Conservation (phyloP, 2,797 vertebrate species). For the Danio tinwini region DNA sequence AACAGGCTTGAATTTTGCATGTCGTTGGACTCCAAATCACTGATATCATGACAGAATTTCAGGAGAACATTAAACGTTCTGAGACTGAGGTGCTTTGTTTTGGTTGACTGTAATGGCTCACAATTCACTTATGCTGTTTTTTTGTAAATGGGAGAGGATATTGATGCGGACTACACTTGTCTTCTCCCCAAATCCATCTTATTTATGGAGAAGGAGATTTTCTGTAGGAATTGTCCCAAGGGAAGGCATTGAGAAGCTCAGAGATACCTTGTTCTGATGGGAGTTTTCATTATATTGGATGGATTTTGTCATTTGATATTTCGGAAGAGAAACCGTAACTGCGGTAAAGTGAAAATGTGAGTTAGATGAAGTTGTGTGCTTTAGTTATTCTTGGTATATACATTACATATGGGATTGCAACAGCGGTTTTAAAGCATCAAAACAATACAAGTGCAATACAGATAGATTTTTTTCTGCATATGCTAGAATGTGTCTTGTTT, state of each 20-base stretch:
- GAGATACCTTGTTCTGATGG: not conserved
- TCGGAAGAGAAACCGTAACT: not conserved
- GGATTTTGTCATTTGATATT: not conserved
- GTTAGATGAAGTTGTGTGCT: not conserved
- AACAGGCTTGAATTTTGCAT: slow-evolving; percentile 26
- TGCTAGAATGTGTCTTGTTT: too few species aligned
- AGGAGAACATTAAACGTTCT: slow-evolving; percentile 27
- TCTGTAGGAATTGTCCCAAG: slow-evolving; percentile 21
- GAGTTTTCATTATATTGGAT: not conserved
- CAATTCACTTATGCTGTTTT: slow-evolving; percentile 57
- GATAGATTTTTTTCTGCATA: too few species aligned
- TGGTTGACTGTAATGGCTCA: slow-evolving; percentile 56
- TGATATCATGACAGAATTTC: slow-evolving; percentile 48
- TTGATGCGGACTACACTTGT: slow-evolving; percentile 42
- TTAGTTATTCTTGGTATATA: not conserved
- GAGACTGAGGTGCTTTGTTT: slow-evolving; percentile 51
- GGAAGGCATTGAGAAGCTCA: not conserved
- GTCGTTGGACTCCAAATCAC: slow-evolving; percentile 24
- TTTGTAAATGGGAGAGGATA: slow-evolving; percentile 47
- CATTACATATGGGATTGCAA: too few species aligned
- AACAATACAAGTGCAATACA: too few species aligned
- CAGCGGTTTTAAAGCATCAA: too few species aligned
- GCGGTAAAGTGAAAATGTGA: not conserved
- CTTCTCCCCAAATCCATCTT: slow-evolving; percentile 27
- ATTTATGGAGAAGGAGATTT: slow-evolving; percentile 23